Conservation (phyloP, 2,888 invertebrate genomes). For the Nomada ferruginata region DNA sequence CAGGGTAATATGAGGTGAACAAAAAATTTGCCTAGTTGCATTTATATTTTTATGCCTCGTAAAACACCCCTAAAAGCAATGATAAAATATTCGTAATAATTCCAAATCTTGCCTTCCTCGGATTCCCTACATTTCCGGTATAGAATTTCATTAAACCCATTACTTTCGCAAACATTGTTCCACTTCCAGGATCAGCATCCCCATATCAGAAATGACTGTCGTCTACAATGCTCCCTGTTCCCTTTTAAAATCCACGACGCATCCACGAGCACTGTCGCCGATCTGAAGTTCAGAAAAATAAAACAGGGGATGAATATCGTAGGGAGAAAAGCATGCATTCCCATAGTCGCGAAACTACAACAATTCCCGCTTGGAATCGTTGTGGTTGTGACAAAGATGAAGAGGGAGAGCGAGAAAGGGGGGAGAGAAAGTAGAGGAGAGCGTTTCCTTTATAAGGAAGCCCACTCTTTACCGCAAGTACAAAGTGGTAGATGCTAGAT, state of each 20-base stretch:
- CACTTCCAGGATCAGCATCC: too few relatives aligned
- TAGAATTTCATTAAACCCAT: not conserved
- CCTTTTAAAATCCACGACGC: not conserved
- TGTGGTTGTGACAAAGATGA: slow-evolving; percentile 3
- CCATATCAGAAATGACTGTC: not conserved
- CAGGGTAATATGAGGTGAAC: too few relatives aligned
- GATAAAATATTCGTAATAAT: too few relatives aligned
- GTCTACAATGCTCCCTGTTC: not conserved
- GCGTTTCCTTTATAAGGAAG: slow-evolving; percentile 54
- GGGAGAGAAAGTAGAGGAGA: slow-evolving; percentile 39
- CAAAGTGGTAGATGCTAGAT: slow-evolving; percentile 73
- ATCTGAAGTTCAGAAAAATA: not conserved
- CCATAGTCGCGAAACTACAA: slow-evolving; percentile 20
- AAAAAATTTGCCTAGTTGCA: too few relatives aligned
- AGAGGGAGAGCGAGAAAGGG: not conserved
- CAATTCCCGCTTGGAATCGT: slow-evolving; percentile 36
- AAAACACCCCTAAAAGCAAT: too few relatives aligned
- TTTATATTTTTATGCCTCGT: too few relatives aligned
- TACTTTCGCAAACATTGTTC: not conserved
- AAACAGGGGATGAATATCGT: not conserved
- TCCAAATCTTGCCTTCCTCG: too few relatives aligned
- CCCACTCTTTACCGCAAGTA: slow-evolving; percentile 59
- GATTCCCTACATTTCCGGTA: not conserved
- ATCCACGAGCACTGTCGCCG: not conserved
- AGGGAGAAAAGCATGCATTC: slow-evolving; percentile 14